phyloP scores from a whole-genome alignment of 1,140 invertebrate genomes.

The Diuraphis noxia region DNA sequence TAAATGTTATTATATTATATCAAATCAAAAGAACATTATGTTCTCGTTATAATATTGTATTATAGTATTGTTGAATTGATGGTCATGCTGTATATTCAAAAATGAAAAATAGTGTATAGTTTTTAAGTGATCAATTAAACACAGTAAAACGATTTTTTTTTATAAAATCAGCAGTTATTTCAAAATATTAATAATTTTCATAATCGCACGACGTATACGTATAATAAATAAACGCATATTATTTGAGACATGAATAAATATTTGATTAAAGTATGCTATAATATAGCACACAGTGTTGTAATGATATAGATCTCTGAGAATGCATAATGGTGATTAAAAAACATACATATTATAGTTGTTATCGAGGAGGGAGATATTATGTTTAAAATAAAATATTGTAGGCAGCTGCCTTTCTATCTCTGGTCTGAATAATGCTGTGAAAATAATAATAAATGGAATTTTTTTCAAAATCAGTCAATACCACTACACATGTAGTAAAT shows the following conservation, averaged over 20 bases:
- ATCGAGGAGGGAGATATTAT: not conserved
- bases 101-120: not conserved
- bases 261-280: not conserved
- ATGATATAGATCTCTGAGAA: not conserved
- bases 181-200: not conserved
- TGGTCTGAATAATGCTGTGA: not conserved
- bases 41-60: no score
- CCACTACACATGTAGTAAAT: no score
- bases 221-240: not conserved
- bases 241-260: not conserved
- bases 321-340: not conserved
- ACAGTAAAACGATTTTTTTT: not conserved
- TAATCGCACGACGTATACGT: not conserved
- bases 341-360: not conserved
- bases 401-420: not conserved
- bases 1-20: no score
- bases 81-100: no score
- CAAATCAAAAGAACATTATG: no score
- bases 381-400: not conserved
- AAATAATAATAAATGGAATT: conserved; percentile 19
- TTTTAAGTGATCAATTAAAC: not conserved
- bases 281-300: not conserved
- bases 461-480: not conserved
- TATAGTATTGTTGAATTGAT: not conserved
- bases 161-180: conserved; percentile 1